phyloP scores from a whole-genome alignment of 2,113 vertebrate genomes.

The Panthera uncia region DNA sequence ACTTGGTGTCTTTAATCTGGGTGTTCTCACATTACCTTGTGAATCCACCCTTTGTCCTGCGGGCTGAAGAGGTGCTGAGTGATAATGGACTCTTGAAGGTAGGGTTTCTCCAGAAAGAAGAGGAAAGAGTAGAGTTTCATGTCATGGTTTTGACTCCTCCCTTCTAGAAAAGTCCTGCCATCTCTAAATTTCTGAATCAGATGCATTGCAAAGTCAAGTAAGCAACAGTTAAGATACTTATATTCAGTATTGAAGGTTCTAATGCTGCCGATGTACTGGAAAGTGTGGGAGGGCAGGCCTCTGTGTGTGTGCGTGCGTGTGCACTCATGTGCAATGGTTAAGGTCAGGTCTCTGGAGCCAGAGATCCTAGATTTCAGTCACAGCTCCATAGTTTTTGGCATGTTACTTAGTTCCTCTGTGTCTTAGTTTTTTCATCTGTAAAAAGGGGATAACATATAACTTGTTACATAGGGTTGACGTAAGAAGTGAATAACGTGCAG shows the following conservation, averaged over 20 bases:
- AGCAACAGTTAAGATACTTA: neutral
- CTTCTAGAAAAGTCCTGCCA: neutral
- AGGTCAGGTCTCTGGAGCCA: neutral
- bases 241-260: neutral
- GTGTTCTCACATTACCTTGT: neutral
- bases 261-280: neutral
- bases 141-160: neutral
- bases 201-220: neutral
- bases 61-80: neutral
- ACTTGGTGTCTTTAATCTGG: neutral
- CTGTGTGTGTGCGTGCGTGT: neutral
- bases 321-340: neutral
- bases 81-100: neutral
- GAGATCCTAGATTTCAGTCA: neutral
- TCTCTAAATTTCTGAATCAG: conserved; percentile 3
- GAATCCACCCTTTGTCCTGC: neutral
- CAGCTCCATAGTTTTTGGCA: neutral
- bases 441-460: neutral
- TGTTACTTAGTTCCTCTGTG: neutral
- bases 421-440: conserved; percentile 27
- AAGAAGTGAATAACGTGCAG: neutral
- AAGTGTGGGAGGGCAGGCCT: neutral
- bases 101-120: conserved; percentile 23
- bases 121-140: neutral
- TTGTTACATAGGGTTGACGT: neutral